Base-by-base conservation (phyloP, 2,113 vertebrate species). In the Tricholaema leucomelas region DNA sequence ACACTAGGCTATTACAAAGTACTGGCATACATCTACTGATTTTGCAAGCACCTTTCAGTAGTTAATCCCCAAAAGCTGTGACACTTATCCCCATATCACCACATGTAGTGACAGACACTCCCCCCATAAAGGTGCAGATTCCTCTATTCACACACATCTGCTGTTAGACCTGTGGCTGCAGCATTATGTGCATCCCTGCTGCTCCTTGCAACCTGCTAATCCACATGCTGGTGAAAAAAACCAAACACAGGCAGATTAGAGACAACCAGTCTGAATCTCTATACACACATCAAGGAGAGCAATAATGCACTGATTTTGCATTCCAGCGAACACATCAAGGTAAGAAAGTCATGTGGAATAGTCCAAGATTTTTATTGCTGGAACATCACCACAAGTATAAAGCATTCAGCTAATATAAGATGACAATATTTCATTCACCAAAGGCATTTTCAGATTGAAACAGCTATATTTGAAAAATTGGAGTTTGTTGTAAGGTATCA, bases 41-140 rank as follows among this genome's bases (percentile, higher is more conserved):
- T 71, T 75, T n/a, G 78, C 52, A 60, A 87, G 33, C 52, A 55
- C 25, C 4, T 6, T 42, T 60, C 33, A 44, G 24, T 19, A 79
- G 20, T 19, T 65, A 40, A 46, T 46, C 23, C 61, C 61, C 54
- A 25, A 52, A 74, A 88, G 25, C 14, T 55, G 21, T 9, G 63
- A 15, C 6, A 12, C 12, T 50, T 9, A 48, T 10, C 8, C 7
- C 7, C 12, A 24, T 35, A n/a, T 8, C 1, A 2, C 15, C 56
- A 1, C 0, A 19, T 10, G 8, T 0, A 33, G 10, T 30, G 21
- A 5, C 1, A 44, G 21, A 20, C 19, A 50, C 6, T n/a, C 8
- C 2, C 10, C 12, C 8, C 24, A n/a, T 2, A 59, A 20, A 7
- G 36, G 7, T 10, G 9, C 2, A 28, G 14, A 17, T 17, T 84